Evolutionary conservation across 2,888 invertebrate genomes (phyloP), one percentile per base, ranked within the genome.

Genomic region (Meteorus colon): DNA sequence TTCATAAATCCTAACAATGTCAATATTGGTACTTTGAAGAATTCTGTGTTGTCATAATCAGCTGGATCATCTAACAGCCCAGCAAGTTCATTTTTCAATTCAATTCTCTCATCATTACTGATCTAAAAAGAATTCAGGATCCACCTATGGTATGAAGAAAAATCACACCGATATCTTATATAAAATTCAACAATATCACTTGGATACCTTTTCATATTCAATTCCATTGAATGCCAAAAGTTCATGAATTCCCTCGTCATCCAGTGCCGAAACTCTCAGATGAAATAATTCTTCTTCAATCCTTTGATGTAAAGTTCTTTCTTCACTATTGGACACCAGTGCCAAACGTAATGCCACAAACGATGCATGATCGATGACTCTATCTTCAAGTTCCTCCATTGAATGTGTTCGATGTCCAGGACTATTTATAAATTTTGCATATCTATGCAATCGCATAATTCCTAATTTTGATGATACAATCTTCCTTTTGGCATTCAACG

Each of bases 281-380:
- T 60, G 45, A 48, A 72, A 72, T 12, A 72, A 62, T 45, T 72
- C 19, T 63, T 72, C 63, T 29, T 72, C 72, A 2, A 72, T 16
- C 29, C 29, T 29, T 27, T 31, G 62, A 29, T 65, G 65, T 6
- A 31, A 8, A n/a, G 6, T 24, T 16, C 45, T 16, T n/a, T 34
- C n/a, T 29, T 45, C 45, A 29, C 4, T 12, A 31, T 48, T 10
- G 45, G 31, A 16, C 16, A 45, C n/a, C 19, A 72, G 8, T 63
- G 72, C 24, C n/a, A 63, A 48, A 41, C 19, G n/a, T 5, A 72
- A 45, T 19, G 27, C 29, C 1, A 48, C 10, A 31, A 72, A 72
- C 29, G 72, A 72, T n/a, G 63, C 45, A 72, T 63, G 72, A 63
- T 72, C 72, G 29, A 55, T 29, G 8, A 29, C 14, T 45, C 62